Percentiles rank a stretch among this genome's conserved stretches.
Evolutionary conservation across 2,113 vertebrate species (phyloP).

Genomic region (Cygnus buccinator): DNA sequence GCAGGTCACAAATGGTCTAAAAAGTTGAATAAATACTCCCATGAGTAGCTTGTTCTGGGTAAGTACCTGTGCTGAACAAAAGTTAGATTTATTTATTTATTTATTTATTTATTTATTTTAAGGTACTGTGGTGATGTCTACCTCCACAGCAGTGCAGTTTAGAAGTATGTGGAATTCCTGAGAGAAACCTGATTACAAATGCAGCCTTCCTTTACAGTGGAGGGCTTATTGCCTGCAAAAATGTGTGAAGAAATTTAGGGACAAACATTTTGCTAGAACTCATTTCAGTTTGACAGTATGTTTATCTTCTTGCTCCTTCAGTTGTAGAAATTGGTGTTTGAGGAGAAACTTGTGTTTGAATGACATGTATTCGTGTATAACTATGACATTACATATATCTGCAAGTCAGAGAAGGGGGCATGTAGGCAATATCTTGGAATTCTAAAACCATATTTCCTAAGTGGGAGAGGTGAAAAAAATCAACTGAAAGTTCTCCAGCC

Average conservation of each 20-base stretch:
- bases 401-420: neutral
- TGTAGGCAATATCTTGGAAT: neutral
- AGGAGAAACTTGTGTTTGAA: neutral
- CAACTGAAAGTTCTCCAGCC: neutral
- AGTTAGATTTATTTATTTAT: fast-evolving
- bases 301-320: neutral
- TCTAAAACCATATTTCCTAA: neutral
- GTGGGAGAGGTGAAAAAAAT: neutral
- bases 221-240: neutral
- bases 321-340: neutral
- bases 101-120: neutral
- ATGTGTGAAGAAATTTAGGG: neutral
- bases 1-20: neutral
- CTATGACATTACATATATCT: neutral
- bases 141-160: neutral
- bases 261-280: neutral
- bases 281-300: neutral
- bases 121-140: neutral
- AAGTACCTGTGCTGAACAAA: neutral
- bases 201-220: neutral
- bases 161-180: neutral
- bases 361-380: neutral
- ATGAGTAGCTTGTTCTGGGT: neutral
- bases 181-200: neutral
- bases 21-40: neutral